Base-by-base conservation (phyloP, 2,797 vertebrate species). In the Eulemur coronatus region DNA sequence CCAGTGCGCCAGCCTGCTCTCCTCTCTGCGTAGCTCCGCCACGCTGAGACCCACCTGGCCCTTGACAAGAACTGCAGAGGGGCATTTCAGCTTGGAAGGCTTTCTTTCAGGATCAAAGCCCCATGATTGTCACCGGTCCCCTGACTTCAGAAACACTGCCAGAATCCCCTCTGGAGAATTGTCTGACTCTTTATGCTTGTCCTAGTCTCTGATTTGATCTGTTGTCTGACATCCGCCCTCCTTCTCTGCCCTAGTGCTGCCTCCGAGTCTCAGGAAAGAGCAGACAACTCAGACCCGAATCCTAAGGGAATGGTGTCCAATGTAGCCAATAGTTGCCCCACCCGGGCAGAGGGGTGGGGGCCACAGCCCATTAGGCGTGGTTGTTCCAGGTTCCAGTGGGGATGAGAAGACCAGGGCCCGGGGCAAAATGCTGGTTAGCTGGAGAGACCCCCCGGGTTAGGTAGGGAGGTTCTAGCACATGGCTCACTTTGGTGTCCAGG, bases 91-190 rank as follows among this genome's bases (percentile, higher is more conserved):
- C 24, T 84, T 43, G 28, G 59, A 76, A 82, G 63, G 6, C 33
- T 85, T 70, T 76, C 67, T 80, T 89, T 90, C 50, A 52, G 4
- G 15, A n/a, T 48, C 12, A 33, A 79, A 84, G 38, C 18, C 81
- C 1, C 13, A 0, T 55, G 20, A 24, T 28, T 46, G 48, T 24
- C 2, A 0, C 30, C 2, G 4, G n/a, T 24, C 17, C 17, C 10
- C 20, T 73, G 48, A 61, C 50, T 55, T 82, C 48, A 35, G 17
- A 59, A 10, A 24, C 26, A 24, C 75, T 57, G 38, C 14, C 26
- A 67, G 33, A 28, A 24, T 38, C 20, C 82, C 22, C 63, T n/a
- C 38, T 85, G 13, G 69, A 61, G 41, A 38, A 84, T 11, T 4
- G 2, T 38, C 22, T 78, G 20, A 26, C 33, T 63, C 50, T 78